Percentiles rank a stretch among this genome's conserved stretches.
Conservation (phyloP, 2,113 vertebrate species). For the Ochotona princeps region DNA sequence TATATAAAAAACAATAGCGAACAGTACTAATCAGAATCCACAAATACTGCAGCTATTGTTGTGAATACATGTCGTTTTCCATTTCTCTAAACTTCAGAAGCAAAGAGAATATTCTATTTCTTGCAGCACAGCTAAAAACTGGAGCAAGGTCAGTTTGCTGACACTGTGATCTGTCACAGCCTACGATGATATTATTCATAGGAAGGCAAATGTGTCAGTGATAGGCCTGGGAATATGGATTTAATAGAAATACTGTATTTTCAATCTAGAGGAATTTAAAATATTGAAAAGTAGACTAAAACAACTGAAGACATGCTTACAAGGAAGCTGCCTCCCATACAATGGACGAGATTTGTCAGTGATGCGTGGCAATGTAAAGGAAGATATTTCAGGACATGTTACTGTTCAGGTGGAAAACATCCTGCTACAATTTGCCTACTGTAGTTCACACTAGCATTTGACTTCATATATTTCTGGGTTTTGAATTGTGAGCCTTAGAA, state of each 20-base stretch:
- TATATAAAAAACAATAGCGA: neutral
- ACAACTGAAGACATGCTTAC: constrained; percentile 49
- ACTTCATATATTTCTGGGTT: neutral
- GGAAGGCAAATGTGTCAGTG: constrained; percentile 50
- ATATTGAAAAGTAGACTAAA: constrained; percentile 62
- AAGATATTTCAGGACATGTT: constrained; percentile 72
- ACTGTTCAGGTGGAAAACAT: neutral
- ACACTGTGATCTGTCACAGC: constrained; percentile 46
- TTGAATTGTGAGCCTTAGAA: neutral
- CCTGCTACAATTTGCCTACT: constrained; percentile 30
- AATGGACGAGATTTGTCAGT: constrained; percentile 68
- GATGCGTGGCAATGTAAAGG: constrained; percentile 71
- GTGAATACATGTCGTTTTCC: neutral
- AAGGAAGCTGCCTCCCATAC: constrained; percentile 73
- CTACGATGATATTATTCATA: constrained; percentile 29
- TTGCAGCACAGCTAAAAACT: constrained; percentile 51
- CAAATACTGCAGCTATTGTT: neutral
- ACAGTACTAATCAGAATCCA: constrained; percentile 40
- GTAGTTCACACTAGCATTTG: constrained; percentile 4
- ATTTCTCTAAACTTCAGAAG: neutral
- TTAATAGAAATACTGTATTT: constrained; percentile 54
- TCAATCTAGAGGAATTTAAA: constrained; percentile 45
- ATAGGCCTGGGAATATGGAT: constrained; percentile 39
- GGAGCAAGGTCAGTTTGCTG: constrained; percentile 47
- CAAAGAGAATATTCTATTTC: constrained; percentile 36